Percentiles rank a stretch among this genome's conserved stretches.
Conservation (phyloP, 2,113 vertebrate genomes). For the Nansenia antarctica region DNA sequence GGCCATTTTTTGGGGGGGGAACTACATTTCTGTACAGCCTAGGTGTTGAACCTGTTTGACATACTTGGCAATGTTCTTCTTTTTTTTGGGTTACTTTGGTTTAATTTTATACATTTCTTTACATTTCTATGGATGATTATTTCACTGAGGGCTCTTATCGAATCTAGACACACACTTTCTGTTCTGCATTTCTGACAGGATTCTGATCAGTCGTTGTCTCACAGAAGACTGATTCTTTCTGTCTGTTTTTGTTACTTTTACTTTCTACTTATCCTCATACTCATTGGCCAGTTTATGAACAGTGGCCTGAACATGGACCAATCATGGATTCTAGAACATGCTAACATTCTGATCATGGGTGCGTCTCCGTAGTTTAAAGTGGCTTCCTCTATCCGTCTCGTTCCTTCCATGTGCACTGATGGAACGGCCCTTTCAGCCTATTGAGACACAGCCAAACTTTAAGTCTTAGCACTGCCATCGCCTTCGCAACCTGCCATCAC, state of each 20-base stretch:
- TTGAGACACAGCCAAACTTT: too few species aligned
- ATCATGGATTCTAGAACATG: not conserved
- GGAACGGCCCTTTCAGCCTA: too few species aligned
- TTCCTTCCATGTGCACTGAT: too few species aligned
- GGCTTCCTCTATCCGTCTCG: too few species aligned
- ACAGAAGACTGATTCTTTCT: not conserved
- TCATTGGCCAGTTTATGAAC: not conserved
- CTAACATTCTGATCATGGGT: too few species aligned
- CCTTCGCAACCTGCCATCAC: not conserved
- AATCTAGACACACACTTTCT: not conserved
- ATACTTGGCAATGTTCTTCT: not conserved
- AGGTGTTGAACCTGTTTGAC: not conserved
- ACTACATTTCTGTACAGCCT: conserved; percentile 8
- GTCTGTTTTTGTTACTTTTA: not conserved
- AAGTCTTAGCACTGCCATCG: not conserved
- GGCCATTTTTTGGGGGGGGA: not conserved
- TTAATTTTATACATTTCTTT: not conserved
- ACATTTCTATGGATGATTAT: not conserved
- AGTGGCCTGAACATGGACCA: not conserved
- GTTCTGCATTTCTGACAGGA: not conserved
- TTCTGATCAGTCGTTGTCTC: not conserved
- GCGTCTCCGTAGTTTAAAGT: too few species aligned
- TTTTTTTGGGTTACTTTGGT: not conserved
- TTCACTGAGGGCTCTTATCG: not conserved
- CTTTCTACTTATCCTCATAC: not conserved